Percentiles rank a stretch among this genome's conserved stretches.
phyloP scores from a whole-genome alignment of 2,888 invertebrate genomes.

The Apodemia duryi region DNA sequence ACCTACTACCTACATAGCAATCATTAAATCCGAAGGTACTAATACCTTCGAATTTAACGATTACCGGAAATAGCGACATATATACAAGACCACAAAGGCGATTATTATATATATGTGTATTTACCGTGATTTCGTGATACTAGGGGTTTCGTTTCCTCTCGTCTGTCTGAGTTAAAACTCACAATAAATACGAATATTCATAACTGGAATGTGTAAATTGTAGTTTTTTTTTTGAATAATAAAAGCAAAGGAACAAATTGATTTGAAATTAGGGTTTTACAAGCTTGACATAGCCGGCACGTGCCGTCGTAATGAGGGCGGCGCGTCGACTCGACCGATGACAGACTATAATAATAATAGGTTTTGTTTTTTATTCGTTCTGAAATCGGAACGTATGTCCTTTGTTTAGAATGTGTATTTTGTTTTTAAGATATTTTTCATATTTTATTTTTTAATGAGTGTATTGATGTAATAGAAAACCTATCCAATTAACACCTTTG shows the following conservation, averaged over 20 bases:
- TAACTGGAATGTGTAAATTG: neutral
- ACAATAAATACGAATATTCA: neutral
- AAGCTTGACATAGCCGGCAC: slow-evolving; percentile 28
- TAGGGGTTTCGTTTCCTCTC: too few species aligned
- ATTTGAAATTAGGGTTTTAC: slow-evolving; percentile 25
- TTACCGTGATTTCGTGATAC: too few species aligned
- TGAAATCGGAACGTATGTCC: slow-evolving; percentile 9
- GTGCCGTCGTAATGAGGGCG: slow-evolving; percentile 33
- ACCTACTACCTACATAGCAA: too few species aligned
- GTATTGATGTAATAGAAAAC: too few species aligned
- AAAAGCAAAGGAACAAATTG: slow-evolving; percentile 23
- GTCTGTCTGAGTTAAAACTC: too few species aligned
- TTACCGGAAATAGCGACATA: too few species aligned
- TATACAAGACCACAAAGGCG: too few species aligned
- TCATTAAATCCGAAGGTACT: too few species aligned
- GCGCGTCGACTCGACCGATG: slow-evolving; percentile 15
- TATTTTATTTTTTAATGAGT: too few species aligned
- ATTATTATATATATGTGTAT: too few species aligned
- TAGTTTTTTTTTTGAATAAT: neutral
- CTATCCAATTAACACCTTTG: too few species aligned
- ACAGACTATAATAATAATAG: slow-evolving; percentile 29
- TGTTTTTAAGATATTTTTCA: neutral
- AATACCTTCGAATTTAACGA: too few species aligned
- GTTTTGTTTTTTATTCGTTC: slow-evolving; percentile 28
- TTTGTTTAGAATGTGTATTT: neutral